Evolutionary conservation across 2,113 vertebrate species (phyloP).

Genomic region (Nyctereutes procyonoides): DNA sequence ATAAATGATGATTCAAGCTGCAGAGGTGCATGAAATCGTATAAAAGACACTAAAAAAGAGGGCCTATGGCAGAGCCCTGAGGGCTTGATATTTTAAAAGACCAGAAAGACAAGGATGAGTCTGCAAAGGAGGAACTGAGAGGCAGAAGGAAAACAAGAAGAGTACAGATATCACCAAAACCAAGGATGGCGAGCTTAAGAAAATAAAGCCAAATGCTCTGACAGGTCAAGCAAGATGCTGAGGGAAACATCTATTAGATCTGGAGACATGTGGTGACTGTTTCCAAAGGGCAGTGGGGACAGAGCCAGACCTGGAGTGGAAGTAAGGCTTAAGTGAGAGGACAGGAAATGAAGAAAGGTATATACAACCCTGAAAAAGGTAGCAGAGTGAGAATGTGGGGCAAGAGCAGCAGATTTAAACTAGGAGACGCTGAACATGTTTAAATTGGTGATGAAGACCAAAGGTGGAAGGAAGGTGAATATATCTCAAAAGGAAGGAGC

Average conservation of each 20-base stretch:
- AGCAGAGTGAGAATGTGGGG: background rate
- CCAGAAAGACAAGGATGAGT: background rate
- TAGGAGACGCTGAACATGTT: background rate
- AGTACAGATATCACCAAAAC: background rate
- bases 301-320: background rate
- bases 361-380: no score
- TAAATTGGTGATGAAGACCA: background rate
- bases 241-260: background rate
- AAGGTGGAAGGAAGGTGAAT: background rate
- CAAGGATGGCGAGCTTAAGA: background rate
- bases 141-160: background rate
- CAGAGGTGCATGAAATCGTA: background rate
- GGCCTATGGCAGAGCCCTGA: background rate
- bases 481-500: background rate
- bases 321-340: background rate
- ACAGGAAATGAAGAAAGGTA: background rate
- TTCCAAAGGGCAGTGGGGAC: background rate
- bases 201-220: background rate
- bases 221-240: background rate
- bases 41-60: background rate
- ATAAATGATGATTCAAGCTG: background rate
- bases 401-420: background rate
- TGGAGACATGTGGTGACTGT: background rate
- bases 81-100: background rate
- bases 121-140: background rate